A percentile compares a stretch with the other conserved stretches of the same genome.
Evolutionary conservation across 2,888 invertebrate species (phyloP).

Genomic region (Tortrix viridana): DNA sequence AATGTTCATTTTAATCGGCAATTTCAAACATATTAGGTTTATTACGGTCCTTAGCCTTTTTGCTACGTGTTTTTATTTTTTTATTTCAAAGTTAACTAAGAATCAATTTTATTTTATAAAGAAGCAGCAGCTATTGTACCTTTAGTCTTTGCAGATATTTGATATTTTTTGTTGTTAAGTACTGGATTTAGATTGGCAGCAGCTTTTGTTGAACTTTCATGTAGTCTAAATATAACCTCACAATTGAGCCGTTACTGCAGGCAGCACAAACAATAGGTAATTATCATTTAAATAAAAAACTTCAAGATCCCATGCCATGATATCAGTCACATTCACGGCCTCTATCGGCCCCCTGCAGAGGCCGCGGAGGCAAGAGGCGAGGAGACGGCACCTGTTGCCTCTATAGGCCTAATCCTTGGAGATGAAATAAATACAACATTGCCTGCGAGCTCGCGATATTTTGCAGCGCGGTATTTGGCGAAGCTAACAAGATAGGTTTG

Average conservation of each 20-base stretch:
- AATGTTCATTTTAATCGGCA: constrained; percentile 14
- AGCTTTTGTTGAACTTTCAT: too few relatives aligned
- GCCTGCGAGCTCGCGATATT: constrained; percentile 55
- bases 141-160: too few relatives aligned
- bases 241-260: neutral
- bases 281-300: constrained; percentile 15
- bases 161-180: too few relatives aligned
- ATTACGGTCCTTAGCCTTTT: neutral
- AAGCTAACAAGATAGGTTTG: constrained; percentile 26
- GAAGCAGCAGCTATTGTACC: too few relatives aligned
- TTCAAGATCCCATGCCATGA: constrained; percentile 13
- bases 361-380: constrained; percentile 32
- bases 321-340: constrained; percentile 23
- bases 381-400: constrained; percentile 72
- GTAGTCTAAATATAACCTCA: too few relatives aligned
- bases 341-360: constrained; percentile 13
- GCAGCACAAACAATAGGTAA: constrained; percentile 1
- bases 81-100: too few relatives aligned
- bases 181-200: too few relatives aligned
- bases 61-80: neutral
- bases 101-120: too few relatives aligned
- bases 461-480: constrained; percentile 36
- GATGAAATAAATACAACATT: constrained; percentile 78
- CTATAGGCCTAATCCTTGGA: constrained; percentile 71
- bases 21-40: constrained; percentile 3